Evolutionary conservation across 2,113 vertebrate genomes (phyloP), one percentile per base, ranked within the genome.

Genomic region (Epinephelus moara): DNA sequence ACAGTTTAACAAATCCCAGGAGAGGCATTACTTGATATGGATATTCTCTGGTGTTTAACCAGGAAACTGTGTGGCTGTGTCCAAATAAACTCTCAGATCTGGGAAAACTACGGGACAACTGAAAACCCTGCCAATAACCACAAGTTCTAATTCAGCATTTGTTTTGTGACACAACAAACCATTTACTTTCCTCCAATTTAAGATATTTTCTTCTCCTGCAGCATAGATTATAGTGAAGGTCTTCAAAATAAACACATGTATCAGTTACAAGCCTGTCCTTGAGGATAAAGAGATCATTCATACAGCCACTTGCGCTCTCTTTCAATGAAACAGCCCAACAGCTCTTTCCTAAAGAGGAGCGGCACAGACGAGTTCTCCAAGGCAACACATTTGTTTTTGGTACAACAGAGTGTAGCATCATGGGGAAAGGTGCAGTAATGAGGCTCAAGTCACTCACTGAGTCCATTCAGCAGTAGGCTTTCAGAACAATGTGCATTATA

Each of bases 321-420:
- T 61, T 81, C n/a, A 74, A 74, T 5, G 19, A 79, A 85, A 79
- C 50, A 50, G 57, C 56, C 68, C 82, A 69, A 37, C 56, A 52
- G 74, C 57, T 76, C 61, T 81, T 91, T 89, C 87, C 87, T 83
- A 81, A 66, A 80, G 87, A 86, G 89, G 75, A 84, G 74, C 30
- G 63, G 62, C 66, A 71, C 78, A 42, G 70, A 60, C 67, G 62
- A 87, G 56, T 72, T 92, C 90, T 93, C 92, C 91, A 78, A 25
- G 80, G 92, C 91, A 91, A 94, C 92, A n/a, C 72, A 8, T 79
- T 82, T 89, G 84, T 91, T 91, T 49, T 77, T 90, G 68, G 60
- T 78, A 91, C 64, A 92, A 93, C 90, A 91, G 64, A 77, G 37
- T 42, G 77, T 3, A 69, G 78, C 86, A 78, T 87, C 91, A 71